Conservation (phyloP, 1,140 invertebrate species). For the Copidosoma floridanum region DNA sequence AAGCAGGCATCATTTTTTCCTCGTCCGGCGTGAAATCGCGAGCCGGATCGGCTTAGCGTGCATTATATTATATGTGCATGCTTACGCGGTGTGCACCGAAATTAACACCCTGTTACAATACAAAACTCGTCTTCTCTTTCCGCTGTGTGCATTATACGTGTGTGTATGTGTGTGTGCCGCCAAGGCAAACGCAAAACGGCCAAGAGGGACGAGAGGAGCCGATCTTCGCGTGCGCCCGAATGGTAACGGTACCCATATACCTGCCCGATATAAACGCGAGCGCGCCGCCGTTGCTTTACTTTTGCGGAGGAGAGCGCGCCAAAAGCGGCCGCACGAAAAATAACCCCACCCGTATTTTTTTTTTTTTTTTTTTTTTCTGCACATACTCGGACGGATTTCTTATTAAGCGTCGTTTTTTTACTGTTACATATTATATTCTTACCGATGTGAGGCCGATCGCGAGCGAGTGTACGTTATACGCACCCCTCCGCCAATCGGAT, state of each 20-base stretch:
- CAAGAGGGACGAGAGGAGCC: conserved; percentile 3
- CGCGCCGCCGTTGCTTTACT: neutral
- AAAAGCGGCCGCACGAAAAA: conserved; percentile 4
- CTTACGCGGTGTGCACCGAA: no score
- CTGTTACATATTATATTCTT: neutral
- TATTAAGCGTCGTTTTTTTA: conserved; percentile 14
- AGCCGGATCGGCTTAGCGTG: neutral
- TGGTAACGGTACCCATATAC: conserved; percentile 27
- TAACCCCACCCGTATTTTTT: no score
- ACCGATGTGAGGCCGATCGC: neutral
- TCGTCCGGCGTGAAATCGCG: neutral
- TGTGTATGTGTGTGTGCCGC: no score
- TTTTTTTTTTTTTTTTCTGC: no score
- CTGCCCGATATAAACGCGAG: conserved; percentile 5
- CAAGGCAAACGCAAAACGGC: neutral
- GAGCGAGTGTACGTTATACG: no score
- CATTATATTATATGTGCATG: no score
- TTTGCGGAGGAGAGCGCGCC: neutral
- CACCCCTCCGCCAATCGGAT: neutral
- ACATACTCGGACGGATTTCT: conserved; percentile 4
- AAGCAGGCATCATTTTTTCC: no score
- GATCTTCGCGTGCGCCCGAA: conserved; percentile 23
- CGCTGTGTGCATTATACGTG: no score
- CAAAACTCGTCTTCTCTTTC: no score
- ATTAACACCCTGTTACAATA: conserved; percentile 23